Base-by-base conservation (phyloP, 2,797 vertebrate species). In the Apogon talboti region DNA sequence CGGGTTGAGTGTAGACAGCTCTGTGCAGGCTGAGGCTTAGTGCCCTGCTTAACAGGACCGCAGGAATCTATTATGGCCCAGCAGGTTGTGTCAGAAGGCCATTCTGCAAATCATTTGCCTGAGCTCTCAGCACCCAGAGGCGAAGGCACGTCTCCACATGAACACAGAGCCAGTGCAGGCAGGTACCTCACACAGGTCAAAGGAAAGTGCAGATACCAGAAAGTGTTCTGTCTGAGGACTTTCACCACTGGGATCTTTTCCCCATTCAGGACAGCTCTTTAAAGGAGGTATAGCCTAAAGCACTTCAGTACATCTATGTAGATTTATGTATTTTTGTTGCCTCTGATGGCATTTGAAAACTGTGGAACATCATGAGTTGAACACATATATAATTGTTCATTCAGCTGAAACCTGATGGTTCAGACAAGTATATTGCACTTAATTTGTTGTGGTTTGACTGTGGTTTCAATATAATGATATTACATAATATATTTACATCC, bases 41-140 rank as follows among this genome's bases (percentile, higher is more conserved):
- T 81, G 67, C 56, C 60, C 64, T 38, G 81, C 85, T 87, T 87
- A 91, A 84, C 78, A 62, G 55, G 77, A 76, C 77, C 71, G 51
- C 79, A 69, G 85, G 85, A 86, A 89, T 89, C 86, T 85, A 86
- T 89, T 83, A 82, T 21, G 71, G 57, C 86, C 77, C 81, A 73
- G 81, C 82, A 79, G 81, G 73, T 78, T 72, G 66, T 85, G 90
- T 90, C 84, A 83, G 81, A 72, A 71, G 76, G 78, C 82, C 66
- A 74, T 50, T 83, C 79, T 81, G 84, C 83, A 80, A 87, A 87
- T 90, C 74, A 85, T 85, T 82, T 81, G 78, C 52, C 61, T 83
- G 77, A 82, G 71, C 74, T 66, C 67, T 69, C 53, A 68, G 70
- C 48, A 50, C 87, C 90, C 60, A 60, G 66, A 84, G 86, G 87